phyloP scores from a whole-genome alignment of 2,113 vertebrate species.

The Orycteropus afer region DNA sequence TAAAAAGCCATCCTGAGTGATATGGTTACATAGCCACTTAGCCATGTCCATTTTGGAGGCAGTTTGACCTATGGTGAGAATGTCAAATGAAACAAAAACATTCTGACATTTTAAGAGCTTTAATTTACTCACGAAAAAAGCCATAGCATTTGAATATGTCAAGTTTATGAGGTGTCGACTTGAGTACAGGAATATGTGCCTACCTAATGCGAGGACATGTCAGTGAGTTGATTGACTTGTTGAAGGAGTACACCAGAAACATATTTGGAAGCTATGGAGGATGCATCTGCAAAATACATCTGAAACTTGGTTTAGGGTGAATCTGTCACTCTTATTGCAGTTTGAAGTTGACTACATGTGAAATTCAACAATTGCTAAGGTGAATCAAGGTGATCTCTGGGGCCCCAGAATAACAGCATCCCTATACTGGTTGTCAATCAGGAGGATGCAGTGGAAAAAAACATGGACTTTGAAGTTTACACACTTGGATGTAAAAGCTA shows the following conservation, averaged over 20 bases:
- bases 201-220: background rate
- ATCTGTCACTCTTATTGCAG: background rate
- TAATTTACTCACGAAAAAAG: constrained; percentile 75
- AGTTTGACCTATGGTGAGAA: constrained; percentile 77
- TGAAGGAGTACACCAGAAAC: background rate
- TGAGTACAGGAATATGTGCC: constrained; percentile 8
- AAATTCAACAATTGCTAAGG: background rate
- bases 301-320: background rate
- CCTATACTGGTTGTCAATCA: background rate
- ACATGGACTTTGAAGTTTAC: background rate
- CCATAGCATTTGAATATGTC: constrained; percentile 67
- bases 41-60: constrained; percentile 57
- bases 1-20: constrained; percentile 48
- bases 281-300: background rate
- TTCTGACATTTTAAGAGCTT: constrained; percentile 81
- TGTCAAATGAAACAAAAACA: constrained; percentile 78
- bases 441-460: background rate
- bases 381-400: background rate
- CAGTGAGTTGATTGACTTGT: background rate
- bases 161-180: constrained; percentile 57
- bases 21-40: constrained; percentile 57
- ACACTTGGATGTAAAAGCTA: too few relatives aligned
- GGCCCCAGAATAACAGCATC: background rate
- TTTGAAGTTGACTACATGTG: background rate
- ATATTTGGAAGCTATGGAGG: background rate